These are phyloP conservation scores for Polyergus mexicanus DNA, from an alignment of 1,140 invertebrate species.

Conservation along the genomic window DNA sequence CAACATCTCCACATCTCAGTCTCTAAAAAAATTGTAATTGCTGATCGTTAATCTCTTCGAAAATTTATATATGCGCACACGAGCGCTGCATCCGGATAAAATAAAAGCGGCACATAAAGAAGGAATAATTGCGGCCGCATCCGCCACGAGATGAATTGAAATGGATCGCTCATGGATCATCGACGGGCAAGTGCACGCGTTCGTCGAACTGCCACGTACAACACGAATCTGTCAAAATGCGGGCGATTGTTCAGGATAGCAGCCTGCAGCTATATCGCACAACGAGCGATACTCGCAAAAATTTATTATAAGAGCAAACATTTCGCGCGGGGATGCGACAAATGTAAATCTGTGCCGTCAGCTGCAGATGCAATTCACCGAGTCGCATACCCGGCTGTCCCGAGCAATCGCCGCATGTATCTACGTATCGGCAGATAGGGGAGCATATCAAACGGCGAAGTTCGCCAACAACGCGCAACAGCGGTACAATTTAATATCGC, in stretches of 20 bases:
- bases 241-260: slow-evolving; percentile 41
- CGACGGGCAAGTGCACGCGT: slow-evolving; percentile 11
- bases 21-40: background rate
- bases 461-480: slow-evolving; percentile 49
- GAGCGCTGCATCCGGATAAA: background rate
- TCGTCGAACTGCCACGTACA: slow-evolving; percentile 33
- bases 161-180: slow-evolving; percentile 1
- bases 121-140: slow-evolving; percentile 51
- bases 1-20: background rate
- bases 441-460: slow-evolving; percentile 25
- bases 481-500: slow-evolving; percentile 57
- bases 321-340: slow-evolving; percentile 41
- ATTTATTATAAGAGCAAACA: slow-evolving; percentile 62
- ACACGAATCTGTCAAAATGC: slow-evolving; percentile 29
- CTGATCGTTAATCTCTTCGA: background rate
- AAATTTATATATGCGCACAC: background rate
- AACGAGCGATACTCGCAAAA: slow-evolving; percentile 49
- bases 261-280: slow-evolving; percentile 14
- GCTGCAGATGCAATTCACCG: slow-evolving; percentile 54
- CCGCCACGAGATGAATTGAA: slow-evolving; percentile 38
- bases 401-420: background rate
- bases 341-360: slow-evolving; percentile 70
- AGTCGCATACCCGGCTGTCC: background rate
- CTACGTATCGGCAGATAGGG: slow-evolving; percentile 37
- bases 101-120: slow-evolving; percentile 39